Base-by-base conservation (phyloP, 2,888 invertebrate species). In the Spisula subtruncata region DNA sequence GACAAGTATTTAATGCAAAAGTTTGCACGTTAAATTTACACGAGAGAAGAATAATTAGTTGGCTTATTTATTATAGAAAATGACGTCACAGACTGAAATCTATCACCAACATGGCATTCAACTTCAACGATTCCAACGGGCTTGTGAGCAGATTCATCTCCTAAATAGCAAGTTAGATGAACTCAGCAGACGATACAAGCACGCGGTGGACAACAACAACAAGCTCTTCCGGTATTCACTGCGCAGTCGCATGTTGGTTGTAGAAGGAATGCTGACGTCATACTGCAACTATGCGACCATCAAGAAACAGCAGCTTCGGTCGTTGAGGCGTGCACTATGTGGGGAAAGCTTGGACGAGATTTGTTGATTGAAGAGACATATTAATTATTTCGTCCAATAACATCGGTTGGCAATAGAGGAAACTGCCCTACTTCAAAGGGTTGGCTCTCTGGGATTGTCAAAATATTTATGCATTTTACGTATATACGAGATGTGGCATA, bases 151-250 rank as follows among this genome's bases (percentile, higher is more conserved):
- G 81, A 92, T 93, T 54, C 46, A 71, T 0, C 84, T 88, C 12
- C 85, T 93, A 16, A 87, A 91, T 81, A 54, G 60, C 1, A 92
- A 89, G 66, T 29, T 93, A 14, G 89, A 86, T 14, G 90, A 82
- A 32, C 48, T 93, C 1, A 87, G 89, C 81, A 86, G 88, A 32
- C 87, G 93, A 35, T 93, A 93, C 89, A 51, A 81, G 18, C 41
- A 56, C 29, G 92, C 92, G 2, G 81, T 83, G 29, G 35, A 79
- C 35, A 75, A 87, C 2, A 90, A 91, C 60, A 71, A 79, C n/a
- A 89, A 90, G 48, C 66, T 83, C 54, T 93, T 92, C 89, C 89
- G 91, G 25, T 93, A 93, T 88, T 84, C 83, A 29, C 82, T 93
- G 56, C 91, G 93, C 56, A 90, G 91, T 90, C 89, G 90, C 29